A percentile compares a stretch with the other conserved stretches of the same genome.
Conservation (phyloP, 1,140 invertebrate genomes). For the Sesamia nonagrioides region DNA sequence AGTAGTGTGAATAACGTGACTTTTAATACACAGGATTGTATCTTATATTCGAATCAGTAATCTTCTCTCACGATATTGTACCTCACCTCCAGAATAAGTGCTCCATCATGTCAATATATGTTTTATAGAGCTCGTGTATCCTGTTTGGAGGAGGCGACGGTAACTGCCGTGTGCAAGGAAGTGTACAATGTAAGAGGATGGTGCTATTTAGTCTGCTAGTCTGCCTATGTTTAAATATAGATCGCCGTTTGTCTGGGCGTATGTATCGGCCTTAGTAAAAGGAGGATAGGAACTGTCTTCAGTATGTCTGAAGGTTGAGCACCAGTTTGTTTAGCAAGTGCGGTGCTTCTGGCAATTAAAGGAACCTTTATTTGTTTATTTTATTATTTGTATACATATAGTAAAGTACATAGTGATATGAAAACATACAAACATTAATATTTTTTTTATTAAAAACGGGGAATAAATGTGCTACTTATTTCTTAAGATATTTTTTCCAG, state of each 20-base stretch:
- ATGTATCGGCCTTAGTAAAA: background rate
- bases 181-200: slow-evolving; percentile 37
- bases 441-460: no score
- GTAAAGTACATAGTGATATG: no score
- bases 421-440: no score
- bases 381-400: no score
- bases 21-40: no score
- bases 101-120: slow-evolving; percentile 35
- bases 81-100: background rate
- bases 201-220: slow-evolving; percentile 14
- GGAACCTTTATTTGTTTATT: no score
- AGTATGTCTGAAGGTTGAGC: no score
- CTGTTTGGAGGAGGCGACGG: slow-evolving; percentile 1
- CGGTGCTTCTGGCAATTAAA: no score
- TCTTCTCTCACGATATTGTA: background rate
- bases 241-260: background rate
- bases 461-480: no score
- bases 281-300: background rate
- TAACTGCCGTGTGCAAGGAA: slow-evolving; percentile 28
- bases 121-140: slow-evolving; percentile 32
- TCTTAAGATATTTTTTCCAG: no score
- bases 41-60: background rate
- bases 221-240: slow-evolving; percentile 28
- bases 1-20: no score
- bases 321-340: no score